These are phyloP conservation scores for Drosophila monieri DNA, from an alignment of 2,888 invertebrate genomes.

Conservation along the genomic window DNA sequence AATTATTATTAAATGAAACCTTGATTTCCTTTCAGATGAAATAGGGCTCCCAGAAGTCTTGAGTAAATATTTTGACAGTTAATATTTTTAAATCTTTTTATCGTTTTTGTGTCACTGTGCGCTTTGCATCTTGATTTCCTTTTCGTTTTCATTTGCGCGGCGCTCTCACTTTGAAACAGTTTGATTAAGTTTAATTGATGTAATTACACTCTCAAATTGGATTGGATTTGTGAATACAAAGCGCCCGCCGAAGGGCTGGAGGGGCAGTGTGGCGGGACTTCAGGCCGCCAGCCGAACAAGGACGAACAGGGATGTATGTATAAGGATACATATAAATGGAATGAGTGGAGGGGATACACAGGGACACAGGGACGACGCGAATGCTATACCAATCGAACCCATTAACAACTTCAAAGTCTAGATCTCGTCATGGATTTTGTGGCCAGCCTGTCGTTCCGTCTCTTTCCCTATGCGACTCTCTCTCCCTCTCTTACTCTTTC, in stretches of 20 bases:
- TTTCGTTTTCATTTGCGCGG: constrained; percentile 40
- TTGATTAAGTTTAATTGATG: constrained; percentile 81
- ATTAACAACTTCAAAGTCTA: constrained; percentile 69
- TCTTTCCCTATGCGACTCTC: neutral
- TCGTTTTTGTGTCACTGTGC: neutral
- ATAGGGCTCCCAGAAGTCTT: too few species aligned
- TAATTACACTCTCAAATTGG: constrained; percentile 78
- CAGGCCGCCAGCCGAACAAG: constrained; percentile 1
- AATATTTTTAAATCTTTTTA: neutral
- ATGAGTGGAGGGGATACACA: neutral
- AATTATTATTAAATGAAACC: too few species aligned
- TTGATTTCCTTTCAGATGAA: too few species aligned
- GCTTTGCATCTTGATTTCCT: constrained; percentile 50
- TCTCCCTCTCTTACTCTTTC: neutral
- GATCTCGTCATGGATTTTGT: constrained; percentile 50
- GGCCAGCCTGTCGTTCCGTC: constrained; percentile 8
- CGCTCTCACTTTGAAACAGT: constrained; percentile 70
- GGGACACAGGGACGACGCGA: neutral
- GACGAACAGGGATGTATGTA: constrained; percentile 3
- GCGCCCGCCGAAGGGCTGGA: neutral
- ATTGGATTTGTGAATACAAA: constrained; percentile 77
- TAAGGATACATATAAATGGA: neutral
- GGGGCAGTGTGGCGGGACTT: neutral
- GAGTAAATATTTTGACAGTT: neutral
- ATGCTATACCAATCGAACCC: constrained; percentile 58